Evolutionary conservation across 2,113 vertebrate genomes (phyloP), one percentile per base, ranked within the genome.

Genomic region (Planiliza haematocheilus): DNA sequence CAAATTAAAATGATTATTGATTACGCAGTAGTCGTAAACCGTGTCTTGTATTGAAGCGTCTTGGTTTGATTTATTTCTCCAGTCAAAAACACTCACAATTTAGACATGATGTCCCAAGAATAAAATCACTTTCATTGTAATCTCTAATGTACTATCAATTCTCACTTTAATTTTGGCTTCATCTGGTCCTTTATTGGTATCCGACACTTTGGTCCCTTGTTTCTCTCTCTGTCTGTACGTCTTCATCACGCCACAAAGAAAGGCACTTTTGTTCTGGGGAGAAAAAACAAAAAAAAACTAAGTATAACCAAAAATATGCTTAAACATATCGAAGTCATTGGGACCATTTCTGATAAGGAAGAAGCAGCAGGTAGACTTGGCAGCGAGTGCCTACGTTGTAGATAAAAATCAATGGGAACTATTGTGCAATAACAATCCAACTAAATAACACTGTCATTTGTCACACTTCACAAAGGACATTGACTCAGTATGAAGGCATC

Each of bases 231-330:
- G 97, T 92, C 97, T 96, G 71, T 99, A 99, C 42, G 98, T 99
- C 94, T 99, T 99, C 98, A 99, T 99, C 92, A 99, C 98, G 93
- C 98, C 98, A 95, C 98, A 99, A 94, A 99, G 96, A 96, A 99
- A 99, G 96, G 98, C 98, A 99, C 98, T 99, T 99, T 99, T 99
- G 94, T 99, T 99, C 98, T 99, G 90, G 24, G 24, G 24, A 5
- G 24, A 5, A 3, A 5, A 30, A 30, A 30, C 2, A 30, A 30
- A 18, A 59, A 86, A 37, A 57, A 50, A 70, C 20, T 11, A 2
- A 48, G 6, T 18, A 50, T 1, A 11, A 81, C 48, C 9, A 53
- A 56, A 61, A 7, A 38, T 74, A 30, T 30, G 24, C 24, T 20
- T 10, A 52, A 55, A 70, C 10, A 8, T 20, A 38, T 49, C 17